Evolutionary conservation across 2,888 invertebrate genomes (phyloP), one percentile per base, ranked within the genome.

Genomic region (Psococerastis gibbosa): DNA sequence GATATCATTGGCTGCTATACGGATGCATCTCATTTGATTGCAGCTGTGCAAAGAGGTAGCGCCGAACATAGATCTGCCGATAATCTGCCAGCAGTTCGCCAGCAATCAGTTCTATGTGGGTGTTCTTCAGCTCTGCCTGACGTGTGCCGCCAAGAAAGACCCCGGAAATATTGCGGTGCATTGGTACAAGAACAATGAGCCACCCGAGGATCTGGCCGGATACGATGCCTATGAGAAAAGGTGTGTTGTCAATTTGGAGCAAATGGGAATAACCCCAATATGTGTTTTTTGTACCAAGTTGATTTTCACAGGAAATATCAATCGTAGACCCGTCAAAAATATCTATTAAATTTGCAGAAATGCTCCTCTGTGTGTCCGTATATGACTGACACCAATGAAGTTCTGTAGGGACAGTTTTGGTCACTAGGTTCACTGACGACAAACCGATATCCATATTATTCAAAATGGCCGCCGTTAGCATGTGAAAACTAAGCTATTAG

Each of bases 31-130:
- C n/a, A n/a, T n/a, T n/a, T n/a, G n/a, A n/a, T n/a, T n/a, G n/a
- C n/a, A 82, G 63, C 63, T 91, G 32, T 91, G 88, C 60, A 87
- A 87, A 67, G 78, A 81, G 56, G 88, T 92, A 16, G 81, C 84
- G 1, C 84, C 87, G 1, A 79, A 84, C 52, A 68, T 94, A 22
- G 88, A 92, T 58, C 63, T 94, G 35, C 71, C 75, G 2, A 71
- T 79, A 45, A 82, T 94, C 34, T 89, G 91, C 57, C 78, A 78
- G 41, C 83, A 89, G 60, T 75, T 94, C 52, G 73, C 78, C 6
- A 67, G 76, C 2, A 74, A 78, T 38, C 80, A 79, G 15, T 89
- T 82, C 57, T 92, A 84, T 59, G 73, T 78, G 18, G 91, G 91
- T 1, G 81, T 95, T 2, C 78, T 94, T 9, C 89, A 95, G 52